Evolutionary conservation across 2,797 vertebrate species (phyloP), one percentile per base, ranked within the genome.

Genomic region (Apogon hyalosoma): DNA sequence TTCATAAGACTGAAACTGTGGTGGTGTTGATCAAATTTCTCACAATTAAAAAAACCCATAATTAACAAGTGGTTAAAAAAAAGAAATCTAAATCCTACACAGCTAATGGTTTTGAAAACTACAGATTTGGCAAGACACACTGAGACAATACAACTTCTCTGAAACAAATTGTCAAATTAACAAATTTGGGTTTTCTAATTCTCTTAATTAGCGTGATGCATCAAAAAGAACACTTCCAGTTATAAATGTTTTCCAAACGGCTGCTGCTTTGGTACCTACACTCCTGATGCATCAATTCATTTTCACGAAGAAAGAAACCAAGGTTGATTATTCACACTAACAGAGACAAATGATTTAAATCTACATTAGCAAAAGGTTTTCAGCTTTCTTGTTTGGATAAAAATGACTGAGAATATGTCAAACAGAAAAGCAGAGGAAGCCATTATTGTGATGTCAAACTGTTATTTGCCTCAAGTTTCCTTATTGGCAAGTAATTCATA

Each of bases 111-210:
- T 24, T 40, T 60, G 42, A 80, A 47, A 21, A 40, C 13, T 43
- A 43, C 24, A 10, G 36, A 58, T 57, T 47, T 79, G 76, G 69
- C 61, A 81, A 53, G 49, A 63, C 59, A 38, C 19, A 47, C 41
- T 24, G 2, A 74, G 55, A 55, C 49, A 71, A 54, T 50, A 43
- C 7, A 53, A 38, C 65, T 42, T 64, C 42, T 61, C 14, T 68
- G 21, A 57, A 75, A 55, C 40, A 69, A 66, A 74, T 38, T 56
- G 48, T 70, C 48, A 73, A 69, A 83, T 75, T 38, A 79, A 84
- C 62, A 70, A 67, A 87, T n/a, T 59, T 75, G 39, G 10, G 64
- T 8, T 62, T 55, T 54, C 33, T 67, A 69, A 80, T 82, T 88
- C 21, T 71, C 62, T 53, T 73, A 76, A 83, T 77, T 78, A 80